These are phyloP conservation scores for Spinibarbus caldwelli DNA, from an alignment of 2,797 vertebrate genomes.

Conservation along the genomic window DNA sequence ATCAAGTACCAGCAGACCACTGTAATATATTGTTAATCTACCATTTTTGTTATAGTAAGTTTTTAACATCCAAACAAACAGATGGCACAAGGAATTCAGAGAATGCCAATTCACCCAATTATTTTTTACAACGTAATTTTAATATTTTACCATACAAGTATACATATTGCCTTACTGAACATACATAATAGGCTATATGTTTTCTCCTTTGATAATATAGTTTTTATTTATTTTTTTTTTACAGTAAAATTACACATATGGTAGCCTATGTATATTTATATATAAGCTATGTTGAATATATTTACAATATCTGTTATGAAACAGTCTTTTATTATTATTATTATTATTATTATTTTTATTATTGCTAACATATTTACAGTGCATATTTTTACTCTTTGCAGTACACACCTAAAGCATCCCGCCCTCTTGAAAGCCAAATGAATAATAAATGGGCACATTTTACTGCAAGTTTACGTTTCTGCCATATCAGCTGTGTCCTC, in stretches of 20 bases:
- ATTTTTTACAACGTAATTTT: not conserved
- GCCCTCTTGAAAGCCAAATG: not conserved
- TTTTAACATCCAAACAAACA: not conserved
- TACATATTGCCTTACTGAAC: not conserved
- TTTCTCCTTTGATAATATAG: not conserved
- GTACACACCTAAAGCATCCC: not conserved
- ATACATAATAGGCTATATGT: not conserved
- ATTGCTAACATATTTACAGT: not conserved
- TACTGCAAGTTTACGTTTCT: slow-evolving; percentile 19
- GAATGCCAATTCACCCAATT: not conserved
- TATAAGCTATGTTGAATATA: not conserved
- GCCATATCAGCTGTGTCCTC: slow-evolving; percentile 37
- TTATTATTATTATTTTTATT: not conserved
- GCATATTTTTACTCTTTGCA: not conserved
- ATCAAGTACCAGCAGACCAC: not conserved
- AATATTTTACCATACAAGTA: not conserved
- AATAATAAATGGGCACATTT: slow-evolving; percentile 33
- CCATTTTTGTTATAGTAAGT: too few species aligned
- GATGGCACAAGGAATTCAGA: not conserved
- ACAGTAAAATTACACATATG: not conserved
- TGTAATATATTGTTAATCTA: not conserved
- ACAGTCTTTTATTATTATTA: not conserved
- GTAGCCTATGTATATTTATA: not conserved
- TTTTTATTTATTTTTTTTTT: not conserved
- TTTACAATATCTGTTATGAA: not conserved